Conservation (phyloP, 23 tunicate species). For the Botrylloides violaceus region DNA sequence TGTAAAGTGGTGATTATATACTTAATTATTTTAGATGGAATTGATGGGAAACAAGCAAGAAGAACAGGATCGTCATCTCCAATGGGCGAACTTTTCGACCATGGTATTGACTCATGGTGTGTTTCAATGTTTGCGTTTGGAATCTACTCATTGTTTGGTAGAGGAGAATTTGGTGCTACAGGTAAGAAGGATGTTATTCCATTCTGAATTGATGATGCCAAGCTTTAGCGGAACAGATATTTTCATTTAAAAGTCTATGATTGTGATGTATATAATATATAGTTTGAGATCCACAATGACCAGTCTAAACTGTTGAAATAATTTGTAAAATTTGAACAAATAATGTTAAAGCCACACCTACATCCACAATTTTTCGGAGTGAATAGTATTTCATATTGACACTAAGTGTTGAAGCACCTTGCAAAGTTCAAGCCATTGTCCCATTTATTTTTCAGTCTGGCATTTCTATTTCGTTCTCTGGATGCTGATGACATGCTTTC, state of each 20-base stretch:
- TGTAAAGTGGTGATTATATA: too few species aligned
- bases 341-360: too few species aligned
- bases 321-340: too few species aligned
- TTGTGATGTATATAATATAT: too few species aligned
- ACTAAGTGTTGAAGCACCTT: too few species aligned
- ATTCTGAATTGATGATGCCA: not conserved
- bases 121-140: constrained; percentile 74
- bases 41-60: constrained; percentile 98
- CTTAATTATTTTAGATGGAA: constrained; percentile 55
- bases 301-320: too few species aligned
- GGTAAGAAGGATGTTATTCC: not conserved
- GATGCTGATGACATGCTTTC: constrained; percentile 41
- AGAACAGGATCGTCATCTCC: constrained; percentile 97
- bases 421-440: not conserved
- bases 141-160: constrained; percentile 62
- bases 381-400: too few species aligned
- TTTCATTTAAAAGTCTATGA: too few species aligned
- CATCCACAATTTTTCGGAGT: too few species aligned
- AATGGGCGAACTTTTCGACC: constrained; percentile 97
- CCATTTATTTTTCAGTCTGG: constrained; percentile 22
- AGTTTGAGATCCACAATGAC: too few species aligned
- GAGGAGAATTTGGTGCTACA: constrained; percentile 27
- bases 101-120: constrained; percentile 97
- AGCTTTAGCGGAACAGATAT: too few species aligned
- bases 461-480: constrained; percentile 24